Evolutionary conservation across 2,797 vertebrate genomes (phyloP).

Genomic region (Rallus crepitans): DNA sequence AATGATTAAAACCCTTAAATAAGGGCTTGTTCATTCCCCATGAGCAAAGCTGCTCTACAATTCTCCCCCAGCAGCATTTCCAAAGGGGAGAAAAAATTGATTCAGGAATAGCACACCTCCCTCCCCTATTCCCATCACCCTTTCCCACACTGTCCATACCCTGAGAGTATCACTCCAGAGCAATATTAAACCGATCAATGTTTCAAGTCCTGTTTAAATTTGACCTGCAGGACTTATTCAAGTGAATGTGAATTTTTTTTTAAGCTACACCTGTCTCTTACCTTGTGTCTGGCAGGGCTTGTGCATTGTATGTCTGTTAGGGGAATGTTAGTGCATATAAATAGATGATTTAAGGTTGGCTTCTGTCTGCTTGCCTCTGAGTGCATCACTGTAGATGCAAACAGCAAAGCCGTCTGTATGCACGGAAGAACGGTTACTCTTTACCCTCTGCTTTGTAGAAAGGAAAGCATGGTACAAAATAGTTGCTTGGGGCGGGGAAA

Average conservation of each 20-base stretch:
- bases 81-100: neutral
- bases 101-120: neutral
- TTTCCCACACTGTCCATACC: neutral
- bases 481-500: neutral
- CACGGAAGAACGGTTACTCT: neutral
- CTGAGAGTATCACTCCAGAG: fast-evolving
- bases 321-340: neutral
- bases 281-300: neutral
- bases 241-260: neutral
- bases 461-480: neutral
- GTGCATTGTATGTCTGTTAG: fast-evolving
- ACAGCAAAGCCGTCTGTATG: neutral
- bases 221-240: fast-evolving
- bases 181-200: neutral
- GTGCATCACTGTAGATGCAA: neutral
- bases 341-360: neutral
- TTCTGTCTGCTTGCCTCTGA: neutral
- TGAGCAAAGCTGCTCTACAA: fast-evolving
- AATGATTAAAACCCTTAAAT: slow-evolving; percentile 6
- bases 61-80: neutral
- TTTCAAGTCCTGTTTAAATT: neutral
- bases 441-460: neutral
- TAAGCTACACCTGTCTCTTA: neutral
- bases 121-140: neutral
- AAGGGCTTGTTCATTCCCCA: neutral